Base-by-base conservation (phyloP, 1,140 invertebrate genomes). In the silkworm (Bombyx mori) region DNA sequence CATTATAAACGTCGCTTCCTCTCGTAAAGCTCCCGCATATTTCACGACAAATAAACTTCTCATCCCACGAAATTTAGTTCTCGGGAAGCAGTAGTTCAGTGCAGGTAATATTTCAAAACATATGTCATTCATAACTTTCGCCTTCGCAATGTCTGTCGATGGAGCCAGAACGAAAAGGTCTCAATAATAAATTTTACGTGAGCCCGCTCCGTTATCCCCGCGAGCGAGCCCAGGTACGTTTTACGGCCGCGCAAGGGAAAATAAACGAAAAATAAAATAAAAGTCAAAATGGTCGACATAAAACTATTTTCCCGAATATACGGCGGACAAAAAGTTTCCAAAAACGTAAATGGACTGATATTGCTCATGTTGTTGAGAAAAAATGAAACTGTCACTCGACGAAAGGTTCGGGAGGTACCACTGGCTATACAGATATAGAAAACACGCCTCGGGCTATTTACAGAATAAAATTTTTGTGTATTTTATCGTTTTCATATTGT, bases 231-330 rank as follows among this genome's bases (percentile, higher is more conserved):
- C 80, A 82, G 80, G 82, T 85, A 85, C 79, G 77, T 81, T 87
- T 87, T 87, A 87, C 75, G 80, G 79, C 79, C 80, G 80, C 77
- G 72, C 80, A 72, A 83, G 77, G 79, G 82, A 85, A 84, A 82
- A 87, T 87, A 85, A 85, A 85, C 80, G 82, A 87, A 86, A 86
- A 85, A 84, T 83, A 84, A 86, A 86, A 86, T 87, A 85, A 87
- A 87, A 87, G 83, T 87, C 79, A 82, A 83, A 87, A 84, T 81
- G 80, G 80, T 75, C 68, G 61, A 79, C 77, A 83, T 85, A 87
- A 87, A 87, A 87, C 83, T 85, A 85, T 82, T 80, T 81, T 73
- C 73, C 65, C 66, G 74, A 81, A 85, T 79, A 82, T 76, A 77
- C 69, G 57, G 69, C 61, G 70, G 62, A 68, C 64, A 73, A 78